Percentiles rank a stretch among this genome's conserved stretches.
phyloP scores from a whole-genome alignment of 2,888 invertebrate species.

The Lysandra bellargus region DNA sequence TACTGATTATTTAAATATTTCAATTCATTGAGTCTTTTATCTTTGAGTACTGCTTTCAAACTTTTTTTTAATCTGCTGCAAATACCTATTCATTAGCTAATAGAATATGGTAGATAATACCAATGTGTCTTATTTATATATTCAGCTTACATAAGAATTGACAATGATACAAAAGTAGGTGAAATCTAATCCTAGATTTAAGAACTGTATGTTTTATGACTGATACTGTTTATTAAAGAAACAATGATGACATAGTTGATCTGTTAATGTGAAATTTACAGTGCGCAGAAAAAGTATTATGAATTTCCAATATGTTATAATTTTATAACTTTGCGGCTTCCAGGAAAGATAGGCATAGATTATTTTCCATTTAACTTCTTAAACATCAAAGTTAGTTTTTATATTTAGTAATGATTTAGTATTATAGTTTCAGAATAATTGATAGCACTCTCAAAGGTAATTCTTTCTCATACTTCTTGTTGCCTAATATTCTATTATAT shows the following conservation, averaged over 20 bases:
- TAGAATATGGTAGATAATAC: constrained; percentile 32
- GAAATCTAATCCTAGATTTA: constrained; percentile 27
- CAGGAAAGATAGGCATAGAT: neutral
- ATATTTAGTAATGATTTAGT: neutral
- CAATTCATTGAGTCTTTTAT: neutral
- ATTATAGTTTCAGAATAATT: neutral
- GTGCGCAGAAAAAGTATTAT: neutral
- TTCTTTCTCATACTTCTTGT: neutral
- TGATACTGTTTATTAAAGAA: constrained; percentile 25
- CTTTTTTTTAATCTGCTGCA: neutral
- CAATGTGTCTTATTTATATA: constrained; percentile 35
- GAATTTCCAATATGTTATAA: neutral
- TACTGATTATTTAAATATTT: constrained; percentile 19
- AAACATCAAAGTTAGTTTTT: neutral
- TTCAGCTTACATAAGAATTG: constrained; percentile 24
- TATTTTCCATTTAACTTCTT: neutral
- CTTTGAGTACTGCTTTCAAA: constrained; percentile 4
- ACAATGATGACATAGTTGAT: neutral
- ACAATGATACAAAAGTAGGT: constrained; percentile 18
- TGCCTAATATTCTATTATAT: neutral
- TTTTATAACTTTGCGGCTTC: neutral
- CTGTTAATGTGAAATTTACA: neutral
- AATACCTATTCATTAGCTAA: neutral
- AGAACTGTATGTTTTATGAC: constrained; percentile 26
- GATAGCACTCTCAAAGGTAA: neutral